Conservation (phyloP, 2,888 invertebrate species). For the Torymus texanus region DNA sequence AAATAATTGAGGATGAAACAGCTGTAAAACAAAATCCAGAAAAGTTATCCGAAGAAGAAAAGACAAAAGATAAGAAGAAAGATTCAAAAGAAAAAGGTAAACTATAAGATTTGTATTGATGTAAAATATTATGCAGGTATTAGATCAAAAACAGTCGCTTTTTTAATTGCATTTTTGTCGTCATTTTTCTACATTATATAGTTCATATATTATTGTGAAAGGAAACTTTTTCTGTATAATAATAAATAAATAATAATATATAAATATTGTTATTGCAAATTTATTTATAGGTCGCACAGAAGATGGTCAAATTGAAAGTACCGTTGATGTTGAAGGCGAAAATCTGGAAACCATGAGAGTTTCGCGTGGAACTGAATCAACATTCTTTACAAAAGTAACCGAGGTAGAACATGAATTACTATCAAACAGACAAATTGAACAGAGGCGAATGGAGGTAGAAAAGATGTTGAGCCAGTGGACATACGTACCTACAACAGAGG, state of each 20-base stretch:
- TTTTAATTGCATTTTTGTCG: too few species aligned
- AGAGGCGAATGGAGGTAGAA: slow-evolving; percentile 66
- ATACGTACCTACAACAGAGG: slow-evolving; percentile 72
- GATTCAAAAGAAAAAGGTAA: slow-evolving; percentile 74
- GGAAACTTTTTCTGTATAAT: too few species aligned
- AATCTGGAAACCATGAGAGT: slow-evolving; percentile 81
- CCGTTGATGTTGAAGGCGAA: slow-evolving; percentile 86
- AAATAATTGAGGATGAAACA: slow-evolving; percentile 77
- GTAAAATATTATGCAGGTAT: slow-evolving; percentile 25
- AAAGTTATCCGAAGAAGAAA: slow-evolving; percentile 73
- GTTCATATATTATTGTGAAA: too few species aligned
- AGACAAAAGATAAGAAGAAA: slow-evolving; percentile 59
- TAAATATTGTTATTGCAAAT: background rate
- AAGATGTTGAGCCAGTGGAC: slow-evolving; percentile 68
- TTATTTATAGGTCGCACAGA: slow-evolving; percentile 57
- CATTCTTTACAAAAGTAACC: slow-evolving; percentile 82
- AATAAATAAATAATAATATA: too few species aligned
- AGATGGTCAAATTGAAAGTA: slow-evolving; percentile 76
- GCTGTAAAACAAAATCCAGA: slow-evolving; percentile 75
- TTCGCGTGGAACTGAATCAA: slow-evolving; percentile 83
- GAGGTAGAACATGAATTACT: slow-evolving; percentile 51
- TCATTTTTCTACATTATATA: too few species aligned
- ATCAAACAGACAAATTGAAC: slow-evolving; percentile 56
- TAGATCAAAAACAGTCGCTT: too few species aligned
- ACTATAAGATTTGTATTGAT: slow-evolving; percentile 68